Percentiles rank a stretch among this genome's conserved stretches.
These are phyloP conservation scores for Clunio marinus DNA, from an alignment of 2,888 invertebrate species.

Conservation along the genomic window DNA sequence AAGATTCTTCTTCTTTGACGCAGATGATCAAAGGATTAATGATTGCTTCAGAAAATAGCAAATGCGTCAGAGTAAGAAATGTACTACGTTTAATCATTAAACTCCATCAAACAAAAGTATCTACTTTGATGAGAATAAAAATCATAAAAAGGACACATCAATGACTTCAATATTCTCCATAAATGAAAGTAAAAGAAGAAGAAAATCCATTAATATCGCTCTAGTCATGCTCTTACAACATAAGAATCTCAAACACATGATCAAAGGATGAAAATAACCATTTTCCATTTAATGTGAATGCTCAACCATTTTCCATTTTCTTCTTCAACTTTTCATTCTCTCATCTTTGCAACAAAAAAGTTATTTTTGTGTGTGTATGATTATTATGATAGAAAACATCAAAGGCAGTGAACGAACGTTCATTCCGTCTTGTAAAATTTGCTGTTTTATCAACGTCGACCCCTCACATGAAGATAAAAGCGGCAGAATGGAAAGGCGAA, in stretches of 20 bases:
- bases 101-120: no score
- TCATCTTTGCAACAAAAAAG: conserved; percentile 1
- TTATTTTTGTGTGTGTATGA: background rate
- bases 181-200: background rate
- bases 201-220: background rate
- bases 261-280: conserved; percentile 23
- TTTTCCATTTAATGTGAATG: conserved; percentile 21
- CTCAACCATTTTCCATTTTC: conserved; percentile 2
- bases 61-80: no score
- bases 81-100: no score
- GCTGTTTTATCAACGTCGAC: background rate
- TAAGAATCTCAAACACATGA: conserved; percentile 11
- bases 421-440: background rate
- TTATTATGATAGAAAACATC: conserved; percentile 5
- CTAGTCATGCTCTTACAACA: background rate
- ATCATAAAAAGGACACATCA: no score
- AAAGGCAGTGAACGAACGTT: background rate
- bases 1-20: no score
- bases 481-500: background rate
- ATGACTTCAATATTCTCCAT: no score
- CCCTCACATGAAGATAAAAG: background rate
- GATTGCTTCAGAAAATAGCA: no score
- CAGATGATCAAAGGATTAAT: no score
- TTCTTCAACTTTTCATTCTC: background rate
- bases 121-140: no score